Evolutionary conservation across 1,140 invertebrate genomes (phyloP), one percentile per base, ranked within the genome.

Genomic region (Octopus bimaculoides): DNA sequence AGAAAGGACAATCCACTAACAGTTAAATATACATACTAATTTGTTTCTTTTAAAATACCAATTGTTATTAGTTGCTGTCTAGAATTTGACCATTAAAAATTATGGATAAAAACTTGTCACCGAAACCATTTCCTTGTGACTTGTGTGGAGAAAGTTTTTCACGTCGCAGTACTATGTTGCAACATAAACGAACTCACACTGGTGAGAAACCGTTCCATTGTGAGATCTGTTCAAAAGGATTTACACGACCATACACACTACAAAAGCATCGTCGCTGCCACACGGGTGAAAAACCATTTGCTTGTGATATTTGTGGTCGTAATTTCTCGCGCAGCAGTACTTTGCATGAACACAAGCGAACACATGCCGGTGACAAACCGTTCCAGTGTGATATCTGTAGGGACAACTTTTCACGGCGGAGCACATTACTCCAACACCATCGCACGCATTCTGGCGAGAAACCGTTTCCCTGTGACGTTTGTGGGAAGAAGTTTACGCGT

Each of bases 141-240:
- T 71, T 71, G 66, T 71, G 66, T 71, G 66, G 66, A 5, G 66
- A 71, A 20, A 71, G 17, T 5, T 71, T 71, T 14, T 71, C 66
- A 71, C 17, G 66, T n/a, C 66, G 66, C 66, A 71, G 66, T 56
- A 73, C 78, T 4, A 77, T 81, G 20, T 54, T 75, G n/a, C 78
- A 76, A 52, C 82, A 83, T 66, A 66, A 77, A n/a, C 76, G 82
- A 69, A 80, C 74, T 12, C 82, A 81, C 69, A 80, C 78, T 9
- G 81, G 81, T 2, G 74, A 81, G 54, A 81, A 79, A 52, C 80
- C 80, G 9, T 54, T 54, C 20, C 52, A 26, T 14, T 71, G 55
- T 88, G 95, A 96, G 91, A 94, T 94, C 71, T 97, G 96, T 89
- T 95, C 93, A 78, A 97, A 97, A 88, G 95, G 95, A 1, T 97